Evolutionary conservation across 2,113 vertebrate genomes (phyloP), one percentile per base, ranked within the genome.

Genomic region (Tor tambroides): DNA sequence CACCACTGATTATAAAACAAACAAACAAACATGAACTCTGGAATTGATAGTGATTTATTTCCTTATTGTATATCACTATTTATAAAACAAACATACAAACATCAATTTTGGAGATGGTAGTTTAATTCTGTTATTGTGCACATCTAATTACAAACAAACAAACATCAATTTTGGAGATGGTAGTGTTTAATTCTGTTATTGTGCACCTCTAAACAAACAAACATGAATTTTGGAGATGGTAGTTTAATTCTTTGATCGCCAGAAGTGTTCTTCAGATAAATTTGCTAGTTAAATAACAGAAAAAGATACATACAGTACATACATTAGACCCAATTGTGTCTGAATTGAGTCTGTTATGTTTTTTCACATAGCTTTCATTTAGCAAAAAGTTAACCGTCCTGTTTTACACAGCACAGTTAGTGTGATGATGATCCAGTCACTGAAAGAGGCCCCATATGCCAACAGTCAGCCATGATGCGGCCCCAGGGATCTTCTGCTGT

Each of bases 381-480:
- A 10, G 23, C 21, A 43, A 7, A 75, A 46, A 6, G 21, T 21
- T 19, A 21, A 23, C 30, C 10, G 32, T 74, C 28, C 3, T 23
- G 54, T 59, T 59, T 59, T 56, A 56, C 54, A 21, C 17, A 21
- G 19, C 51, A 56, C 54, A 56, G 56, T 9, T 23, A n/a, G 30
- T 23, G 49, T 80, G 51, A 61, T 80, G 78, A 28, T 78, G 61
- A 63, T 17, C 41, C 79, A 43, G 78, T 17, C 30, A 80, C 8
- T 63, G 14, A 63, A 63, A 81, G n/a, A 51, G 26, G 19, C 63
- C 65, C 28, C 81, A 83, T 83, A 9, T 83, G 81, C 21, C 63
- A 32, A 21, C 17, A 49, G 43, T 51, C 15, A 69, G 26, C 26
- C 41, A 69, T 23, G 4, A 67, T 19, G 80, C 3, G 15, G 43